A percentile compares a stretch with the other conserved stretches of the same genome.
Conservation (phyloP, 2,888 invertebrate species). For the Drosophila maculinotata region DNA sequence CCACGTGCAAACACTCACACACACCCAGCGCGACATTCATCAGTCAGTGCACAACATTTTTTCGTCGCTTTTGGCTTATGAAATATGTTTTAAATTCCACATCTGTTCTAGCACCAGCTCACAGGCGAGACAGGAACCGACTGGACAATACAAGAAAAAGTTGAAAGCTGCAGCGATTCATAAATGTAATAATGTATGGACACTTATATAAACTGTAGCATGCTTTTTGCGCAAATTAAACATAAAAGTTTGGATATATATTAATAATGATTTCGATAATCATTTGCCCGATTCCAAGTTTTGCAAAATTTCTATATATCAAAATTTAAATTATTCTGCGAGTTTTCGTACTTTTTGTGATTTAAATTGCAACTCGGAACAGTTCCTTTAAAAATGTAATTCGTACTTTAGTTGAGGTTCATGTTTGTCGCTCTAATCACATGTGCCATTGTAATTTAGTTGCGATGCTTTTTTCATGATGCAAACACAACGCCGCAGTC, state of each 20-base stretch:
- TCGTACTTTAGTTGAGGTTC: constrained; percentile 8
- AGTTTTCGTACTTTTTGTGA: too few relatives aligned
- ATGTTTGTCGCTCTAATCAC: constrained; percentile 36
- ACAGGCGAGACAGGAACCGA: constrained; percentile 5
- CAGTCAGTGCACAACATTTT: constrained; percentile 57
- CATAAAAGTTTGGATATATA: too few relatives aligned
- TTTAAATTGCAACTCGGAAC: too few relatives aligned
- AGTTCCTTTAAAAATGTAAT: not conserved
- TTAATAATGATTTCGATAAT: not conserved
- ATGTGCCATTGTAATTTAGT: constrained; percentile 58
- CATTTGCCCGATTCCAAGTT: not conserved
- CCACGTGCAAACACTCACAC: constrained; percentile 1
- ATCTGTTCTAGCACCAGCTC: constrained; percentile 26
- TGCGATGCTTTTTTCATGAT: constrained; percentile 36
- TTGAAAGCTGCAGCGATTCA: constrained; percentile 1
- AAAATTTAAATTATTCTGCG: too few relatives aligned
- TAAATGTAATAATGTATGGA: not conserved
- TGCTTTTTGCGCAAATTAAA: constrained; percentile 1
- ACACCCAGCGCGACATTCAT: constrained; percentile 17
- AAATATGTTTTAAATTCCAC: constrained; percentile 61
- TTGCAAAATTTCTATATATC: not conserved
- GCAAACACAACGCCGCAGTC: constrained; percentile 22
- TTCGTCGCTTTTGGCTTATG: constrained; percentile 53
- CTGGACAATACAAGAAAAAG: constrained; percentile 25
- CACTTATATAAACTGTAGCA: not conserved